Conservation (phyloP, 2,113 vertebrate genomes). For the Cisticola juncidis region DNA sequence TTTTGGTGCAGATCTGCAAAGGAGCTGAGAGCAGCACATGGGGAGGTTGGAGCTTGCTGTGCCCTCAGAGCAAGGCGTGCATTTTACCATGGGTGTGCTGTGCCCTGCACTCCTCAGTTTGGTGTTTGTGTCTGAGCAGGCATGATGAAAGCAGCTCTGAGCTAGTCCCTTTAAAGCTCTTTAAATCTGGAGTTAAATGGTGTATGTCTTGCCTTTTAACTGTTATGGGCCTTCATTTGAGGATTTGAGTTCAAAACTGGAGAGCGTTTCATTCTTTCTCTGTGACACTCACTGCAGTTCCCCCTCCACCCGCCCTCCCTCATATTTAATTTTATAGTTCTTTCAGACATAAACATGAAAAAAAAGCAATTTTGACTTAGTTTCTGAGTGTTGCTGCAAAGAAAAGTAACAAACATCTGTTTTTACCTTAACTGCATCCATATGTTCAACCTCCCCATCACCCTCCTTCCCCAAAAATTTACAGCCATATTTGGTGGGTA, state of each 20-base stretch:
- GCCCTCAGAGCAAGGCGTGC: fast-evolving
- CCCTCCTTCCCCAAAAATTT: slow-evolving; percentile 66
- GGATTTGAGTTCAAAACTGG: slow-evolving; percentile 32
- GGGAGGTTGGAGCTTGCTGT: background rate
- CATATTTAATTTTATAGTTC: slow-evolving; percentile 68
- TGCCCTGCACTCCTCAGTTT: background rate
- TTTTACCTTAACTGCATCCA: slow-evolving; percentile 79
- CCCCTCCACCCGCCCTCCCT: slow-evolving; percentile 43
- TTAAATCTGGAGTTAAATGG: slow-evolving; percentile 34
- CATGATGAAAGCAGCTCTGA: background rate
- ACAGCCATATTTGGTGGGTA: slow-evolving; percentile 64
- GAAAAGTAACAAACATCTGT: slow-evolving; percentile 74
- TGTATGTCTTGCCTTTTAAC: slow-evolving; percentile 34
- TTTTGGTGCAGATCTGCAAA: background rate
- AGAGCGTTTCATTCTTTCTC: slow-evolving; percentile 38
- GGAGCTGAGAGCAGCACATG: background rate
- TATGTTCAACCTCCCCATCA: slow-evolving; percentile 72
- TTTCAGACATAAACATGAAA: slow-evolving; percentile 72
- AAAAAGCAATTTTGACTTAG: slow-evolving; percentile 72
- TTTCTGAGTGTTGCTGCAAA: slow-evolving; percentile 73
- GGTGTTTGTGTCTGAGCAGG: background rate
- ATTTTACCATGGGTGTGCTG: background rate
- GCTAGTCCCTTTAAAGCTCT: background rate
- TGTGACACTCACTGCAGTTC: slow-evolving; percentile 53
- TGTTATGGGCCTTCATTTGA: slow-evolving; percentile 17